A percentile compares a stretch with the other conserved stretches of the same genome.
phyloP scores from a whole-genome alignment of 2,797 vertebrate genomes.

The Capromys pilorides region DNA sequence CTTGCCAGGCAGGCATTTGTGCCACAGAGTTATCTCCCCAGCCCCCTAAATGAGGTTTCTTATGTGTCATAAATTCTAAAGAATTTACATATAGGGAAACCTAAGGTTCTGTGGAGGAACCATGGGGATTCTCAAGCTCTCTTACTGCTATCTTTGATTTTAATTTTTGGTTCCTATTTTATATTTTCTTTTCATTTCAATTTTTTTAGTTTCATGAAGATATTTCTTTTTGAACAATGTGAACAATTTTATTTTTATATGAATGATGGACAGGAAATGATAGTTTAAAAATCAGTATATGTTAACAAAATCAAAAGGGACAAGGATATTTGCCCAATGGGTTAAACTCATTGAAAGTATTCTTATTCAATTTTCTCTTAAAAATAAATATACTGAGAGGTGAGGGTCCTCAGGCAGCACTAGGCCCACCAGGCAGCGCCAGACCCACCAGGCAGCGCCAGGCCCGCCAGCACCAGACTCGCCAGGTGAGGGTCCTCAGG shows the following conservation, averaged over 20 bases:
- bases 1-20: too few relatives aligned
- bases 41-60: not conserved
- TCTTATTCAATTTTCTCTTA: constrained; percentile 20
- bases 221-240: constrained; percentile 51
- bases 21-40: too few relatives aligned
- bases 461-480: too few relatives aligned
- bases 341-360: constrained; percentile 60
- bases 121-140: not conserved
- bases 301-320: constrained; percentile 24
- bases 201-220: constrained; percentile 24
- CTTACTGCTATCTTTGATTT: not conserved
- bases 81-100: not conserved
- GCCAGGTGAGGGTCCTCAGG: too few relatives aligned
- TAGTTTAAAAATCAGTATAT: not conserved
- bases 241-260: constrained; percentile 59
- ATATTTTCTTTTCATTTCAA: constrained; percentile 44
- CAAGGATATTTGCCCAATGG: constrained; percentile 76
- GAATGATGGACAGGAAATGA: constrained; percentile 54
- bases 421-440: too few relatives aligned
- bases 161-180: not conserved
- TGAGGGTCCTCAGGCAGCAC: too few relatives aligned
- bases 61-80: not conserved
- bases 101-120: not conserved
- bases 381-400: too few relatives aligned
- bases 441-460: too few relatives aligned